Evolutionary conservation across 2,888 invertebrate species (phyloP), one percentile per base, ranked within the genome.

Genomic region (Strigamia transsilvanica): DNA sequence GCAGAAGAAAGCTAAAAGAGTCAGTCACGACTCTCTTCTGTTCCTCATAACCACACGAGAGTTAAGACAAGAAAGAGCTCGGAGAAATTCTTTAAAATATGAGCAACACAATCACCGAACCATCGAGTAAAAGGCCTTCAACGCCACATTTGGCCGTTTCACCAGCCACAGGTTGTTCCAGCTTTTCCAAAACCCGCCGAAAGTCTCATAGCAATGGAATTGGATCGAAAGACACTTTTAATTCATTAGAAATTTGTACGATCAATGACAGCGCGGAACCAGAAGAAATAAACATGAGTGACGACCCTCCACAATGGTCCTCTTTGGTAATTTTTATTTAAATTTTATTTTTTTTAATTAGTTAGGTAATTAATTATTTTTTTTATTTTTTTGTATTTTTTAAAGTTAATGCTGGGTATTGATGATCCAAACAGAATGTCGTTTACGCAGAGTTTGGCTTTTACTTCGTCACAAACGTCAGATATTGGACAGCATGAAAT

Each of bases 341-440:
- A 38, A 38, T 9, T 38, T 38, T 6, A 18, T 21, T 18, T 56
- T 56, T 56, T 56, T 56, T 56, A 15, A 42, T 51, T 77, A 12
- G 21, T 77, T 77, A 23, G 3, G 27, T 51, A n/a, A n/a, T 7
- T 12, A 6, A 51, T 13, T 21, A 73, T 73, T 32, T 46, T 46
- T 46, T 12, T 61, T 61, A n/a, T 73, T 32, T 18, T 73, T 12
- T 77, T 27, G 27, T 1, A 27, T 27, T 2, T 27, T 27, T 27
- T 27, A 2, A 27, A 77, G 78, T n/a, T 77, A n/a, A 77, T 77
- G 78, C 10, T 34, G n/a, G 78, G 78, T n/a, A n/a, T 77, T 15
- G 78, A 77, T 18, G 78, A 77, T 77, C 78, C 78, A n/a, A 38
- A 77, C 18, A 15, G 78, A 34, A 77, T 77, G 78, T n/a, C 78